Evolutionary conservation across 2,797 vertebrate genomes (phyloP).

Genomic region (Nannoperca obscura): DNA sequence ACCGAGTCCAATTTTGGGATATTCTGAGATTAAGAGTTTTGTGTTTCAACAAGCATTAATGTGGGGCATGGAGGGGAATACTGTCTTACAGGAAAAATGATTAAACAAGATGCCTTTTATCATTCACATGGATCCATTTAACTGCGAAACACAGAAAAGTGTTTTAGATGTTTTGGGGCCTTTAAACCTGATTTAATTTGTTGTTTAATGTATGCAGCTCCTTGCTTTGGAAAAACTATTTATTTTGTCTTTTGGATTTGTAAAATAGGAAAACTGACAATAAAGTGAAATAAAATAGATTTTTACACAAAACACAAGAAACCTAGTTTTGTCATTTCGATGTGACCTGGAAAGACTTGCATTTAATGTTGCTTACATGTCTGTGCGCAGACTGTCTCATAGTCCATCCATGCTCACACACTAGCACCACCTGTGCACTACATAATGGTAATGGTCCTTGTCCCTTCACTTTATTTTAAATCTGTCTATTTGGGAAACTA

Average conservation of each 20-base stretch:
- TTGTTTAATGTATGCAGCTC: neutral
- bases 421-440: neutral
- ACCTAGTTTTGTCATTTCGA: neutral
- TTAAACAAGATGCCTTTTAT: neutral
- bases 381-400: neutral
- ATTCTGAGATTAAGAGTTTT: neutral
- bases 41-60: neutral
- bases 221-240: neutral
- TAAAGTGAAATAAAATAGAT: neutral
- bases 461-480: neutral
- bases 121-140: neutral
- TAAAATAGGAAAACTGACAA: neutral
- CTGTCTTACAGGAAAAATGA: neutral
- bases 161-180: neutral
- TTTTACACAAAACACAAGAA: neutral
- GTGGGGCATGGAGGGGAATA: no score
- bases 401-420: slow-evolving; percentile 1
- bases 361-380: neutral
- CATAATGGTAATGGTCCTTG: neutral
- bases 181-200: neutral
- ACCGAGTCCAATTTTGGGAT: neutral
- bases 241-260: neutral
- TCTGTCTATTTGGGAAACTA: slow-evolving; percentile 2
- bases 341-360: neutral
- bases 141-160: neutral